A percentile compares a stretch with the other conserved stretches of the same genome.
phyloP scores from a whole-genome alignment of 2,113 vertebrate species.

The Nestor notabilis region DNA sequence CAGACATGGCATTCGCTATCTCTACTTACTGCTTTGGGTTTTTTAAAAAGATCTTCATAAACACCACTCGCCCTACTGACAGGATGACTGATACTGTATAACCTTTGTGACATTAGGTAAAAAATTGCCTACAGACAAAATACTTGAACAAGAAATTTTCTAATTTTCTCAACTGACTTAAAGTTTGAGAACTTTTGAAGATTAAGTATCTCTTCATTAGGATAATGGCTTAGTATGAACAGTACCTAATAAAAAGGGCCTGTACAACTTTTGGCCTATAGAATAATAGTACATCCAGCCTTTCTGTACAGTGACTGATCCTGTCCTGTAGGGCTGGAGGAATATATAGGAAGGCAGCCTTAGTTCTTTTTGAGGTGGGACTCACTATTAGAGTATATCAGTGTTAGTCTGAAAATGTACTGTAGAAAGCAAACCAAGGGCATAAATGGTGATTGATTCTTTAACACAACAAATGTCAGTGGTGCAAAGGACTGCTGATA shows the following conservation, averaged over 20 bases:
- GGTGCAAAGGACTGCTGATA: neutral
- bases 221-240: slow-evolving; percentile 3
- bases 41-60: neutral
- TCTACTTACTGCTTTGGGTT: neutral
- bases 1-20: slow-evolving; percentile 5
- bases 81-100: slow-evolving; percentile 36
- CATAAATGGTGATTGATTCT: neutral
- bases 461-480: neutral
- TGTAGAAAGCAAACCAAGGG: neutral
- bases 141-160: slow-evolving; percentile 51
- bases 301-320: neutral
- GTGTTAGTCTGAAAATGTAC: neutral
- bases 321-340: neutral
- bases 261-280: neutral
- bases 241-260: neutral
- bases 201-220: slow-evolving; percentile 8
- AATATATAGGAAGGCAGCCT: neutral
- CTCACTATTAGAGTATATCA: neutral
- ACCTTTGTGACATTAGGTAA: slow-evolving; percentile 31
- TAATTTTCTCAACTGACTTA: slow-evolving; percentile 54
- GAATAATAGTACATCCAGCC: neutral
- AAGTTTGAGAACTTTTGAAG: slow-evolving; percentile 56
- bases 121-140: slow-evolving; percentile 52
- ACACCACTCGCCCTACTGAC: neutral
- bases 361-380: neutral